Base-by-base conservation (phyloP, 2,888 invertebrate genomes). In the Tridacna gigas region DNA sequence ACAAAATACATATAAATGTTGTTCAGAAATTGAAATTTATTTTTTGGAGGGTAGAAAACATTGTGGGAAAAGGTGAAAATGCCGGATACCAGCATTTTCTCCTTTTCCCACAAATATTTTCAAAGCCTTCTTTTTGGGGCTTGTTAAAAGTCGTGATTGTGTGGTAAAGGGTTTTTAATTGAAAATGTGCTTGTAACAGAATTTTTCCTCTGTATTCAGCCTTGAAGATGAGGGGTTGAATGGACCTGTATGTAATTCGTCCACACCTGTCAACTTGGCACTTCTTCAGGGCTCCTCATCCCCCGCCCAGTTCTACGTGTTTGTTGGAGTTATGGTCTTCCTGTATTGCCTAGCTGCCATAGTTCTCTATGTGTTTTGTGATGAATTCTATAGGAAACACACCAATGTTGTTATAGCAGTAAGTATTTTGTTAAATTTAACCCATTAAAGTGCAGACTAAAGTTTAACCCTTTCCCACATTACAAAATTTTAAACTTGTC, bases 281-380 rank as follows among this genome's bases (percentile, higher is more conserved):
- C 83, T 90, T 28, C 76, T 88, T 7, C 86, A 88, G 61, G 89
- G 91, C 76, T 87, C 91, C 48, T 83, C 86, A 66, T 82, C 93
- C 0, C 78, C 93, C 2, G 89, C 96, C 0, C 95, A 96, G 95
- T 97, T 97, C 95, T 97, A 96, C 94, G 97, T 97, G 65, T 96
- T 96, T 77, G 96, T 97, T 82, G 97, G 97, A 56, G 96, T 97
- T 51, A 94, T 97, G 74, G 96, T 96, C n/a, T 96, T 97, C 94
- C 94, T 97, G 63, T 96, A 96, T 90, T 95, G 95, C 77, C 88
- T 96, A 37, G 95, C 93, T n/a, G 94, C 94, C 48, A 85, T 95
- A 20, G 93, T 95, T 74, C 84, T 96, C 84, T 96, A 96, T 92
- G 92, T 96, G 71, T 94, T 95, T 83, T 94, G 94, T 80, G 93